Conservation (phyloP, 2,113 vertebrate genomes). For the Cavia aperea region DNA sequence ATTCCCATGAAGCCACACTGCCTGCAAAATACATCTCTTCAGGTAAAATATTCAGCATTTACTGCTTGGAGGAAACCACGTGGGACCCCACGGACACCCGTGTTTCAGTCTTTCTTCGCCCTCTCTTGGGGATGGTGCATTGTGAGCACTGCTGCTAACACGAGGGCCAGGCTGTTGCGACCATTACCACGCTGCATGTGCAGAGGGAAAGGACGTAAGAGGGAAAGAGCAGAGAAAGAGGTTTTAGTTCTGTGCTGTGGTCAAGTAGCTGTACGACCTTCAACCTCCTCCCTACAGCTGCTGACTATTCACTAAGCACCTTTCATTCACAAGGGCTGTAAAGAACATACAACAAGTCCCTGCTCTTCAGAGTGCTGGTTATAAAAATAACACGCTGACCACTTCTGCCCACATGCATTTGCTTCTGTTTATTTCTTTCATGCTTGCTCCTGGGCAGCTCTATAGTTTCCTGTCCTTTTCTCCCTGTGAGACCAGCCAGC, state of each 20-base stretch:
- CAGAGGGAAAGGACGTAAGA: not conserved
- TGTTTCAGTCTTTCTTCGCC: not conserved
- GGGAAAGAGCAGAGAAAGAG: slow-evolving; percentile 2
- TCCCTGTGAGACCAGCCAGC: not conserved
- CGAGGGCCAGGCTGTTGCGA: not conserved
- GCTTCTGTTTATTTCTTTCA: slow-evolving; percentile 37
- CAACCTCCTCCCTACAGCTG: not conserved
- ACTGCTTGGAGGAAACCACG: not conserved
- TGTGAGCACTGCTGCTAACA: not conserved
- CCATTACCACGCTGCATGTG: not conserved
- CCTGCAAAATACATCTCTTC: slow-evolving; percentile 8
- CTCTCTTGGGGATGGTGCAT: not conserved
- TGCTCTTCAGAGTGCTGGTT: slow-evolving; percentile 6
- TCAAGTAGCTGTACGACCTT: slow-evolving; percentile 5
- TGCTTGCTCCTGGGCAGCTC: slow-evolving; percentile 40
- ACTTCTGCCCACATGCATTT: not conserved
- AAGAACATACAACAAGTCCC: not conserved
- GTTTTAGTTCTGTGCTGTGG: not conserved
- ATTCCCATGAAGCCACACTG: not conserved
- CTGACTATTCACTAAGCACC: slow-evolving; percentile 48
- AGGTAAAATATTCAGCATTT: not conserved
- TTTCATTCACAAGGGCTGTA: not conserved
- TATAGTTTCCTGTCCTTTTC: slow-evolving; percentile 24
- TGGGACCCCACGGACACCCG: not conserved
- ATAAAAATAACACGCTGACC: slow-evolving; percentile 36